Percentiles rank a stretch among this genome's conserved stretches.
phyloP scores from a whole-genome alignment of 2,888 invertebrate genomes.

The Protophormia terraenovae region DNA sequence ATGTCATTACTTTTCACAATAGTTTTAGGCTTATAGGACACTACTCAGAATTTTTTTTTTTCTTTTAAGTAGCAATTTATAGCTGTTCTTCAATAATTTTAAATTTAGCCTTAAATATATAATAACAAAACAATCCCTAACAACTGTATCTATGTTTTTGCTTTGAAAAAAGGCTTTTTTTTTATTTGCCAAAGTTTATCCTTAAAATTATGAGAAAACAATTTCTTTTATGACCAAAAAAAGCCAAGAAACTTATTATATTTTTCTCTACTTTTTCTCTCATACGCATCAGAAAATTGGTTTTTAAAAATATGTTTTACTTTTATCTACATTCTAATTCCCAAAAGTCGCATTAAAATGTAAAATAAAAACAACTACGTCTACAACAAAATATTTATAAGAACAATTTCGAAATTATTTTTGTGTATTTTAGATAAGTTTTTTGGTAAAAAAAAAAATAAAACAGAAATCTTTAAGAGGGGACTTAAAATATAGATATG shows the following conservation, averaged over 20 bases:
- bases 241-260: background rate
- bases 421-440: constrained; percentile 42
- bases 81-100: no score
- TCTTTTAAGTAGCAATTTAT: no score
- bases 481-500: background rate
- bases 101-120: no score
- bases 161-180: background rate
- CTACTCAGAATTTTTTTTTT: no score
- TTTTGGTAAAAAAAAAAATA: background rate
- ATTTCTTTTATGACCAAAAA: constrained; percentile 67
- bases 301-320: constrained; percentile 76
- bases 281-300: constrained; percentile 74
- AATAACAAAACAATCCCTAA: background rate
- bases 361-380: background rate
- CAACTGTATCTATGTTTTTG: background rate
- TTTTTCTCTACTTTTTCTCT: background rate
- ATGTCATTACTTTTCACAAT: no score
- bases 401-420: constrained; percentile 33
- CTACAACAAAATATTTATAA: constrained; percentile 5
- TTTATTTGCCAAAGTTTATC: constrained; percentile 49
- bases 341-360: constrained; percentile 64
- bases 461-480: background rate
- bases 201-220: constrained; percentile 59
- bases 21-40: no score
- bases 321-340: constrained; percentile 74